Base-by-base conservation (phyloP, 2,888 invertebrate genomes). In the Gnatocerus cornutus region DNA sequence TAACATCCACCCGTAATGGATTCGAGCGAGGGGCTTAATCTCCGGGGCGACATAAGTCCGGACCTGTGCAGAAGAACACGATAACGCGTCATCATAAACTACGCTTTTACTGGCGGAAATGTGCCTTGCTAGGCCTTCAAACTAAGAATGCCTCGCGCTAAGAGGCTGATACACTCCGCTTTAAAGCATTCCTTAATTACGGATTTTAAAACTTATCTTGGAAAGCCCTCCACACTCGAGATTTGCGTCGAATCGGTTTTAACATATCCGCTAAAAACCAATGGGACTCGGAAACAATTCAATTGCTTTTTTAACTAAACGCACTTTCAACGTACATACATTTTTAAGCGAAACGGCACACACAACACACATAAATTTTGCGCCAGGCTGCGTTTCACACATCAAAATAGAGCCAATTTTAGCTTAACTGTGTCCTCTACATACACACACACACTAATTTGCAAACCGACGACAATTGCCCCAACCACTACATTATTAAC, bases 81-180 rank as follows among this genome's bases (percentile, higher is more conserved):
- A 68, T 73, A 73, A 73, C 71, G 59, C 65, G 58, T 71, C 71
- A 59, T 73, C 68, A 66, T 71, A 71, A 73, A 73, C 58, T 73
- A 68, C 59, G 66, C 58, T 69, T 39, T 58, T 71, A 56, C 69
- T 68, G 50, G 50, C 62, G 71, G 66, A 73, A 71, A 73, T 56
- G 69, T 63, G 71, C 68, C 48, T 52, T 21, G 33, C 63, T 65
- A 53, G 69, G 65, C 37, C 50, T 46, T 56, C 50, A 53, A 50
- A 64, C 59, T 59, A 59, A 59, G 59, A 59, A 59, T 59, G 52
- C 67, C 39, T 61, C 43, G 61, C 50, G 45, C 50, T 50, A 52
- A 59, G 50, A 59, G 61, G 46, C 58, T 55, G 56, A 50, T 58
- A 50, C 66, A 56, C 64, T 69, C 37, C 52, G 16, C 56, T 30